Evolutionary conservation across 2,888 invertebrate genomes (phyloP).

Genomic region (Melangyna quadrimaculata): DNA sequence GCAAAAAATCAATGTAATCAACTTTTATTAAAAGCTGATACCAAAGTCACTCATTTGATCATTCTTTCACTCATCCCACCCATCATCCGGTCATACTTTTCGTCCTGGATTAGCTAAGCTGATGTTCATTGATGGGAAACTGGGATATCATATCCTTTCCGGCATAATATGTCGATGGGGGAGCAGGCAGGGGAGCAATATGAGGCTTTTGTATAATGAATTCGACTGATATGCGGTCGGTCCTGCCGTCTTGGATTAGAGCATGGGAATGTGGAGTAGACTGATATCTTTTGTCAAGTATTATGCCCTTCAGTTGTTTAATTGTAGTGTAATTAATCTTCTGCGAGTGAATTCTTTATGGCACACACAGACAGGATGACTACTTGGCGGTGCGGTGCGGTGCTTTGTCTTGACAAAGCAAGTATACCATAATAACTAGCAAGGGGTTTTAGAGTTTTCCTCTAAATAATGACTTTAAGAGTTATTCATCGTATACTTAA

Average conservation of each 20-base stretch:
- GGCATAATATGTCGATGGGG: neutral
- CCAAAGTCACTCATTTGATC: slow-evolving; percentile 27
- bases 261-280: neutral
- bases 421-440: neutral
- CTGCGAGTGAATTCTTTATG: neutral
- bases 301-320: slow-evolving; percentile 12
- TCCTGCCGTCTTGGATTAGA: neutral
- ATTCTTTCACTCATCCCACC: slow-evolving; percentile 5
- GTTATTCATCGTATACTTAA: slow-evolving; percentile 8
- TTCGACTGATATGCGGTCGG: neutral
- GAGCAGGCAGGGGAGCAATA: too few species aligned
- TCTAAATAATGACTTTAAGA: slow-evolving; percentile 10
- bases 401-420: neutral
- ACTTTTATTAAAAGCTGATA: slow-evolving; percentile 54
- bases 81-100: neutral
- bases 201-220: slow-evolving; percentile 15
- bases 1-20: slow-evolving; percentile 45
- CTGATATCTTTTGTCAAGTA: neutral
- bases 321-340: slow-evolving; percentile 36
- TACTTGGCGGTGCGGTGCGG: neutral
- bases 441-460: neutral
- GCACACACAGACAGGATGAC: neutral
- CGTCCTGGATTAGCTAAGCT: slow-evolving; percentile 5
- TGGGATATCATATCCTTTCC: slow-evolving; percentile 32
- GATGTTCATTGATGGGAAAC: slow-evolving; percentile 5